These are phyloP conservation scores for Gymnarchus niloticus DNA, from an alignment of 2,113 vertebrate species.

Conservation along the genomic window DNA sequence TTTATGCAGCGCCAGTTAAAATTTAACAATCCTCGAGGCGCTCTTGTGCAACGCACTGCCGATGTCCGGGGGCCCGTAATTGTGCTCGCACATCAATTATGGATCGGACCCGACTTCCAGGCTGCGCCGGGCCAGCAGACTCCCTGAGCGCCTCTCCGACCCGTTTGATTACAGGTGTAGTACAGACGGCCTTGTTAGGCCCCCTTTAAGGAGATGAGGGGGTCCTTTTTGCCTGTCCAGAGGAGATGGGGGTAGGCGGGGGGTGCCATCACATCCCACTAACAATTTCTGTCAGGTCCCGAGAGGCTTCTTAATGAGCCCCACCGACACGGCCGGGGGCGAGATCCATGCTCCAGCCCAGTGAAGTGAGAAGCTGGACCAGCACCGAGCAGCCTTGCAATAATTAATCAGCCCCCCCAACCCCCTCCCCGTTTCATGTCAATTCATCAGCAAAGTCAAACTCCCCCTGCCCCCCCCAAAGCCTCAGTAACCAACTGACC, in stretches of 20 bases:
- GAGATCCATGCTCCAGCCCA: constrained; percentile 74
- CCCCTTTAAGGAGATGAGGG: constrained; percentile 23
- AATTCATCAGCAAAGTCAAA: constrained; percentile 74
- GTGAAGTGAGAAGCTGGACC: constrained; percentile 88
- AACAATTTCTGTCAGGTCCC: constrained; percentile 88
- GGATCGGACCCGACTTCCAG: constrained; percentile 65
- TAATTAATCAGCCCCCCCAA: constrained; percentile 78
- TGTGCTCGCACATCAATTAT: constrained; percentile 82
- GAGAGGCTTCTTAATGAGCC: constrained; percentile 87
- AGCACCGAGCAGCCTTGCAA: constrained; percentile 79
- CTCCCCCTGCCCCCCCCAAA: constrained; percentile 33
- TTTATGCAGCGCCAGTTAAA: constrained; percentile 75
- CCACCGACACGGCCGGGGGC: constrained; percentile 89
- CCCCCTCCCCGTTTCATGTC: constrained; percentile 53
- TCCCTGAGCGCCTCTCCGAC: constrained; percentile 64
- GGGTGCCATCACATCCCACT: constrained; percentile 76
- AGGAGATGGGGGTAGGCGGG: not conserved
- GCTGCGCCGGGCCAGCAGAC: constrained; percentile 24
- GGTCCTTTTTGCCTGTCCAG: constrained; percentile 13
- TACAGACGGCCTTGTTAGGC: constrained; percentile 65
- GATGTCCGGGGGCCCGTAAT: constrained; percentile 81
- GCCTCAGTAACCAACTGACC: constrained; percentile 26
- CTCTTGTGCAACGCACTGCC: constrained; percentile 70
- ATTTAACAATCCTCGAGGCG: constrained; percentile 74
- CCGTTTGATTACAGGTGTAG: constrained; percentile 83